These are phyloP conservation scores for Halcyon smyrnensis DNA, from an alignment of 2,797 vertebrate species.

Conservation along the genomic window DNA sequence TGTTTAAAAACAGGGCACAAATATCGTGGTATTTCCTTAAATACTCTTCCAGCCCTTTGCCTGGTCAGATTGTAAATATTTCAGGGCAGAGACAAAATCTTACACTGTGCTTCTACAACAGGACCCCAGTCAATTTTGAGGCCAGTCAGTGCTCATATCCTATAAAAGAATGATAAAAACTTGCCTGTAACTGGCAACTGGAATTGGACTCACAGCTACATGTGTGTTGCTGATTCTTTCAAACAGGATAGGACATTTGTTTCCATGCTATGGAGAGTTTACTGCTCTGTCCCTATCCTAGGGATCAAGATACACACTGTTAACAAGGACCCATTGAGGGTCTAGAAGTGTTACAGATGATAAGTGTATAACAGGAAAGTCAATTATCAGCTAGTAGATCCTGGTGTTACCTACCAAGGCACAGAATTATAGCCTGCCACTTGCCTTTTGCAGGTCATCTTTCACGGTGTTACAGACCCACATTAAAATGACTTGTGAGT, in stretches of 20 bases:
- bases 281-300: not conserved
- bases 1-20: not conserved
- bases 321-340: not conserved
- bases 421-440: slow-evolving; percentile 67
- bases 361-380: slow-evolving; percentile 67
- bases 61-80: not conserved
- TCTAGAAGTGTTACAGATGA: slow-evolving; percentile 50
- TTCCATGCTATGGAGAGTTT: not conserved
- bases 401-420: slow-evolving; percentile 43
- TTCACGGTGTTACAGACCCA: slow-evolving; percentile 59
- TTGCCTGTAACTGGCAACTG: not conserved
- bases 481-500: slow-evolving; percentile 70
- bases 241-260: not conserved
- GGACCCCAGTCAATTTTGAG: not conserved
- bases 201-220: not conserved
- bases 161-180: not conserved
- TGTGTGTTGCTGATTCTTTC: not conserved
- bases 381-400: slow-evolving; percentile 67
- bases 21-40: not conserved
- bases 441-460: slow-evolving; percentile 67
- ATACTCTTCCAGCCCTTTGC: not conserved
- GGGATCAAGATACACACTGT: not conserved
- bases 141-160: not conserved
- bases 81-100: not conserved
- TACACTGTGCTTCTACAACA: not conserved